These are phyloP conservation scores for Aphelinus atriplicis DNA, from an alignment of 1,140 invertebrate genomes.

Conservation along the genomic window DNA sequence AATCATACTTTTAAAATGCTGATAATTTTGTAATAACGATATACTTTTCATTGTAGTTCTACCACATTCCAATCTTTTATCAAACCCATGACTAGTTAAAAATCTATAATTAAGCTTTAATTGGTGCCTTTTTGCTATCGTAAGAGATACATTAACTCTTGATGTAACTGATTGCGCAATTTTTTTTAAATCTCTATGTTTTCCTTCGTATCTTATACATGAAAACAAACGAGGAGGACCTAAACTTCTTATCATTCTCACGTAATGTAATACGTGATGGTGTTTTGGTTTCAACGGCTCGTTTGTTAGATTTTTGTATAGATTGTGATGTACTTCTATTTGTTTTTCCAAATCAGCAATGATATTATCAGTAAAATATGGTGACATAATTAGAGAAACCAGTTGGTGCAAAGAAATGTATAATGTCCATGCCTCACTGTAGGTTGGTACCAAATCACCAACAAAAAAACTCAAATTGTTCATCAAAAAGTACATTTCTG, in stretches of 20 bases:
- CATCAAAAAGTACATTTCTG: constrained; percentile 46
- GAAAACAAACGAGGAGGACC: constrained; percentile 40
- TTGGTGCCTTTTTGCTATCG: constrained; percentile 38
- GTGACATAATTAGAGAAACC: constrained; percentile 39
- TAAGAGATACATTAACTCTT: constrained; percentile 41
- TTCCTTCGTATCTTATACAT: constrained; percentile 42
- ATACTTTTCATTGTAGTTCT: neutral
- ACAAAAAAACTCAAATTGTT: constrained; percentile 41
- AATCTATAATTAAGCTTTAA: constrained; percentile 33
- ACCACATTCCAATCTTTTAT: constrained; percentile 12
- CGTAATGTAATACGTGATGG: too few species aligned
- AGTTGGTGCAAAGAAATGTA: constrained; percentile 44
- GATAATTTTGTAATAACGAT: constrained; percentile 12
- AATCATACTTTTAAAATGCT: constrained; percentile 1
- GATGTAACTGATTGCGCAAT: constrained; percentile 25
- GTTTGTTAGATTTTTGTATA: constrained; percentile 43
- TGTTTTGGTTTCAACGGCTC: constrained; percentile 42
- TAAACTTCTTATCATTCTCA: constrained; percentile 33
- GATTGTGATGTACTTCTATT: constrained; percentile 37
- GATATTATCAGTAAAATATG: constrained; percentile 15
- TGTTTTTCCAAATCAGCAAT: constrained; percentile 13
- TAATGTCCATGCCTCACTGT: constrained; percentile 44
- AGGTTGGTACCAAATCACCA: constrained; percentile 44
- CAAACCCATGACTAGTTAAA: constrained; percentile 20
- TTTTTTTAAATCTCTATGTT: constrained; percentile 43